phyloP scores from a whole-genome alignment of 1,140 invertebrate genomes.

The Papilio helenus region DNA sequence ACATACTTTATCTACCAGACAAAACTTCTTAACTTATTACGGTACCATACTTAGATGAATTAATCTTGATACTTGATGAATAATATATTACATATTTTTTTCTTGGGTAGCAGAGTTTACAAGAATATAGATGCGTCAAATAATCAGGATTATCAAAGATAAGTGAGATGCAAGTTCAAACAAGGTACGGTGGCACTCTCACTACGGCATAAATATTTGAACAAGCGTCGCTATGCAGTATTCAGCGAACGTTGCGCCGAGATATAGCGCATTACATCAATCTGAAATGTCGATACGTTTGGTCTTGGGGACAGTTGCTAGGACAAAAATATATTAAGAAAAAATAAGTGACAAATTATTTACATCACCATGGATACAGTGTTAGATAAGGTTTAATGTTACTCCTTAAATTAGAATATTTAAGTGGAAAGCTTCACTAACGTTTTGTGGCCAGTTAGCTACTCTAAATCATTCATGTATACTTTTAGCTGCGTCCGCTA shows the following conservation, averaged over 20 bases:
- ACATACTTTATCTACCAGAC: neutral
- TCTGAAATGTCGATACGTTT: conserved; percentile 8
- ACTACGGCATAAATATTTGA: conserved; percentile 24
- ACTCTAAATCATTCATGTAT: neutral
- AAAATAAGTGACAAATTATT: neutral
- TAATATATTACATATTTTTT: neutral
- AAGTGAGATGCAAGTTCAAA: conserved; percentile 10
- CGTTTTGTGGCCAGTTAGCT: neutral
- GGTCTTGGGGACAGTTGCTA: neutral
- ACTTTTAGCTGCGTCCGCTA: neutral
- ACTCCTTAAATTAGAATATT: neutral
- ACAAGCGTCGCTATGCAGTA: conserved; percentile 23
- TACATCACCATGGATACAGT: too few species aligned
- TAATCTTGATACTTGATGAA: neutral
- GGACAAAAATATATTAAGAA: neutral
- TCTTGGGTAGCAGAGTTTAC: neutral
- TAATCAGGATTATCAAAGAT: neutral
- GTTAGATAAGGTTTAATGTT: neutral
- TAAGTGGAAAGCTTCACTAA: neutral
- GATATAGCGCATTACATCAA: neutral
- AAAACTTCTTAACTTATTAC: neutral
- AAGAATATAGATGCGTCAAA: neutral
- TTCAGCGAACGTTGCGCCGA: neutral
- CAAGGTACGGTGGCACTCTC: neutral
- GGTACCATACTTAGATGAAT: neutral